Evolutionary conservation across 2,113 vertebrate genomes (phyloP).

Genomic region (Ploceus nigricollis): DNA sequence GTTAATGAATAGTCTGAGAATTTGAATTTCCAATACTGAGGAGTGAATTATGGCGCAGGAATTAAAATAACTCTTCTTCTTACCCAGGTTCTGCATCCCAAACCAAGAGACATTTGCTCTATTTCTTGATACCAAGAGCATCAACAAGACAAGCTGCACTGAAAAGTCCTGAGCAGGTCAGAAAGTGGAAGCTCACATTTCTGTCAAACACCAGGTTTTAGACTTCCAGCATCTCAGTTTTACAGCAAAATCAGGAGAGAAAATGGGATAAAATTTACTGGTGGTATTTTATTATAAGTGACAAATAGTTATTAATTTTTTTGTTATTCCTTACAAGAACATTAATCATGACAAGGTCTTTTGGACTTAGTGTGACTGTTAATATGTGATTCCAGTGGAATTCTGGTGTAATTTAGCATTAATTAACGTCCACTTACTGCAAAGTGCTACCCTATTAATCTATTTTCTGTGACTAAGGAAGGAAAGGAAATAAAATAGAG

Average conservation of each 20-base stretch:
- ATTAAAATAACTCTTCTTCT: constrained; percentile 45
- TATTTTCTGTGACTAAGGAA: constrained; percentile 44
- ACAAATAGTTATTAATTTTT: constrained; percentile 74
- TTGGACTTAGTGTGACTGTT: constrained; percentile 45
- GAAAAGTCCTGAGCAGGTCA: constrained; percentile 30
- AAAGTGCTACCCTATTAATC: constrained; percentile 68
- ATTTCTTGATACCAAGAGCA: neutral
- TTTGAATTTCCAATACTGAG: constrained; percentile 61
- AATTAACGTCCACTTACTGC: constrained; percentile 69
- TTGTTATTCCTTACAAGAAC: constrained; percentile 62
- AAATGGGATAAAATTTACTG: constrained; percentile 69
- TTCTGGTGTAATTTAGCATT: constrained; percentile 66
- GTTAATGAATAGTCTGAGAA: constrained; percentile 70
- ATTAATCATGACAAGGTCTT: constrained; percentile 69
- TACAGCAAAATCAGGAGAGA: constrained; percentile 40
- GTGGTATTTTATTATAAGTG: constrained; percentile 61
- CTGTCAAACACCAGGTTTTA: constrained; percentile 23
- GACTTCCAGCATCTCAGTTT: constrained; percentile 32
- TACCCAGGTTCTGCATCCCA: neutral
- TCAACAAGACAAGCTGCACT: neutral
- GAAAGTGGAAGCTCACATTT: neutral
- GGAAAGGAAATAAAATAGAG: constrained; percentile 6
- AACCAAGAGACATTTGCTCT: neutral
- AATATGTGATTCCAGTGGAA: constrained; percentile 43
- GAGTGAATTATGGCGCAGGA: constrained; percentile 51